A percentile compares a stretch with the other conserved stretches of the same genome.
These are phyloP conservation scores for Anolis apletophallus DNA, from an alignment of 2,797 vertebrate genomes.

Conservation along the genomic window DNA sequence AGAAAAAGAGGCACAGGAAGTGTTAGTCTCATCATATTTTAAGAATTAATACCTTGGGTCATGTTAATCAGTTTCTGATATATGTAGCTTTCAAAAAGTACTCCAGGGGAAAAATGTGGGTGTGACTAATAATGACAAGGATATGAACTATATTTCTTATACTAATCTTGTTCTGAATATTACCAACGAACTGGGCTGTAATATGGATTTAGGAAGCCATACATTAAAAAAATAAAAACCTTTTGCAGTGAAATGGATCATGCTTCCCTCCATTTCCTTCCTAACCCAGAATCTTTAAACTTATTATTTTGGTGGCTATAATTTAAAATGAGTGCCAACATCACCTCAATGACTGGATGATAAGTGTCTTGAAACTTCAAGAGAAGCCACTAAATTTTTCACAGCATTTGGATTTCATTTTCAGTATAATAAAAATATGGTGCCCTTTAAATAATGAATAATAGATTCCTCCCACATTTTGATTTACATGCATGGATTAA, in stretches of 20 bases:
- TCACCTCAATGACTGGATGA: constrained; percentile 73
- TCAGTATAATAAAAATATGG: constrained; percentile 90
- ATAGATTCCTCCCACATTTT: constrained; percentile 85
- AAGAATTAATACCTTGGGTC: constrained; percentile 80
- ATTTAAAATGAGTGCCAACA: constrained; percentile 77
- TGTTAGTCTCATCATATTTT: constrained; percentile 81
- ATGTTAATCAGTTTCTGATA: constrained; percentile 85
- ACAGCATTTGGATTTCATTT: constrained; percentile 90
- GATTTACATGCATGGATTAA: constrained; percentile 94
- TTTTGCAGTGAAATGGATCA: constrained; percentile 70
- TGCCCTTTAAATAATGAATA: constrained; percentile 93
- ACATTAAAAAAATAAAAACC: constrained; percentile 75
- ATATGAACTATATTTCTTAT: constrained; percentile 75
- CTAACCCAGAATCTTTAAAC: constrained; percentile 72
- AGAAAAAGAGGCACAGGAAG: constrained; percentile 77
- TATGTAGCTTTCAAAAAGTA: constrained; percentile 80
- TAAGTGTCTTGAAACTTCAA: constrained; percentile 82
- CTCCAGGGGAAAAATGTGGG: constrained; percentile 77
- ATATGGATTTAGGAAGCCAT: constrained; percentile 76
- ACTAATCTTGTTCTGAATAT: constrained; percentile 61
- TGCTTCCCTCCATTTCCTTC: constrained; percentile 67
- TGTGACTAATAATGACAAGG: constrained; percentile 80
- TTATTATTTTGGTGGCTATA: constrained; percentile 80
- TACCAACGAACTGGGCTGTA: constrained; percentile 66
- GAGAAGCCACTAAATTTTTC: constrained; percentile 86